Evolutionary conservation across 64 coral and sea anemone species (phyloP).

Genomic region (Stichodactyla helianthus): DNA sequence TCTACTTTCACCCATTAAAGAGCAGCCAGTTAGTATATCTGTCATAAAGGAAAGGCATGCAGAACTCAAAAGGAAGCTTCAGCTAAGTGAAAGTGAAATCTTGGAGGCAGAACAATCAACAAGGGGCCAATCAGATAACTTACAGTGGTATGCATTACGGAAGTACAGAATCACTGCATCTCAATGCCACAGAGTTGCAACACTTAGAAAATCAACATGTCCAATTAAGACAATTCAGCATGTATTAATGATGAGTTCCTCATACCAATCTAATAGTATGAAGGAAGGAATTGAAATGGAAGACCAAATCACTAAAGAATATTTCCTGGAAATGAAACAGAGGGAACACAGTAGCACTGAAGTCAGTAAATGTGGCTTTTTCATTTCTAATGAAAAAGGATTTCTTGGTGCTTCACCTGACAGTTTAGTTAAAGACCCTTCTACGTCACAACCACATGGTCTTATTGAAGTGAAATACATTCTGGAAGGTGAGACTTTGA

Average conservation of each 20-base stretch:
- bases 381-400: slow-evolving; percentile 35
- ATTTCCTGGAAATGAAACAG: too few relatives aligned
- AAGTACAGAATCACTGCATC: slow-evolving; percentile 58
- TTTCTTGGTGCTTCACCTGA: slow-evolving; percentile 33
- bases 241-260: slow-evolving; percentile 32
- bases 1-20: slow-evolving; percentile 23
- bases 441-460: background rate
- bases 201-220: slow-evolving; percentile 35
- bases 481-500: background rate
- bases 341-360: background rate
- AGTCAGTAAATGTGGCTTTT: slow-evolving; percentile 16
- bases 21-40: background rate
- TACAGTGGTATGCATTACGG: slow-evolving; percentile 43
- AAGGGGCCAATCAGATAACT: slow-evolving; percentile 25
- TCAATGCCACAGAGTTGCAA: slow-evolving; percentile 49
- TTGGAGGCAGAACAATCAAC: slow-evolving; percentile 38
- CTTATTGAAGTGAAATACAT: slow-evolving; percentile 36
- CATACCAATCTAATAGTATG: slow-evolving; percentile 32
- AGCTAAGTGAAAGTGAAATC: background rate
- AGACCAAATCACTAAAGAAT: slow-evolving; percentile 31
- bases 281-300: slow-evolving; percentile 42
- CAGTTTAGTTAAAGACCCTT: slow-evolving; percentile 14
- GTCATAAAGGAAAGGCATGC: too few relatives aligned
- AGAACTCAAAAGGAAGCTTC: slow-evolving; percentile 27
- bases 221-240: slow-evolving; percentile 57